Base-by-base conservation (phyloP, 2,888 invertebrate genomes). In the Chrysolina oricalcia region DNA sequence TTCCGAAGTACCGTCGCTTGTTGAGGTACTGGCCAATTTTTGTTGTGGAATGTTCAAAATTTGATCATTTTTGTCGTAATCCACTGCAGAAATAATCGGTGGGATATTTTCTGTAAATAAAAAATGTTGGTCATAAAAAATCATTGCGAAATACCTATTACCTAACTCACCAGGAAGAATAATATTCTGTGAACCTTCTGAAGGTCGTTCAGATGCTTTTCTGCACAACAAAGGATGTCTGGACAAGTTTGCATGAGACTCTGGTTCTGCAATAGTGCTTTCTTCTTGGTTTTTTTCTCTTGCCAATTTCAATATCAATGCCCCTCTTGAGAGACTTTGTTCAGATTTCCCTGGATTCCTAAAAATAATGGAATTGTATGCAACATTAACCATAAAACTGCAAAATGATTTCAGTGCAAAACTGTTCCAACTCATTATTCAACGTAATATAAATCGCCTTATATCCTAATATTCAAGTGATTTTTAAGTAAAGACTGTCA, bases 1-100 rank as follows among this genome's bases (percentile, higher is more conserved):
- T 50, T 50, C 50, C 50, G 50, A 50, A 50, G 50, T 50, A 50
- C 50, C 19, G 10, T 50, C 50, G 50, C 50, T 50, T 19, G 10
- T 50, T 50, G 50, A 50, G 19, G 19, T 19, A 19, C 10, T 19
- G 19, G 5, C 50, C 9, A 50, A 50, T 9, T 50, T 50, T 50
- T 50, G 50, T 19, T 50, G 50, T 50, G 50, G 50, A 50, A 1
- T 50, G 19, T 50, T n/a, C 48, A 50, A 19, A 50, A 50, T 19
- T 50, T 19, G 50, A 50, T 1, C 8, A 50, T 50, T 50, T 50
- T 5, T 50, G 50, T 50, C 50, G 19, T 10, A 19, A 1, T 50
- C 10, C 9, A 17, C 9, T 9, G 50, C 50, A 50, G 19, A 50
- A 50, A 50, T 50, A 50, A 19, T 50, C 50, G 9, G 5, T 50